Percentiles rank a stretch among this genome's conserved stretches.
Evolutionary conservation across 2,113 vertebrate species (phyloP).

Genomic region (Sinosuthora webbiana): DNA sequence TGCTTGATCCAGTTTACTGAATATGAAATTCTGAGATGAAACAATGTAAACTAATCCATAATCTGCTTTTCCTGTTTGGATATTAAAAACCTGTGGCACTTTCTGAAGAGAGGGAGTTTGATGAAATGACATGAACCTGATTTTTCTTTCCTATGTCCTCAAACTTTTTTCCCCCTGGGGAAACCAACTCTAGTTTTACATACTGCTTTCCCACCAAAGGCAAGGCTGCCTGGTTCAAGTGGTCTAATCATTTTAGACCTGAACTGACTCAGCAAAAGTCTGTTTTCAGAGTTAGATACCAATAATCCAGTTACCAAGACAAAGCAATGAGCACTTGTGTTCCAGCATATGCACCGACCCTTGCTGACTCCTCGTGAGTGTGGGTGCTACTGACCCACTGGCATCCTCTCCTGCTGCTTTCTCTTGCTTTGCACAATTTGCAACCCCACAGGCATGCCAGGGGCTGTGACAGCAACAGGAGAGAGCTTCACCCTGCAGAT

Average conservation of each 20-base stretch:
- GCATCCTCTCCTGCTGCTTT: background rate
- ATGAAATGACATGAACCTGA: background rate
- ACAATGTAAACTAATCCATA: background rate
- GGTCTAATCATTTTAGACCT: background rate
- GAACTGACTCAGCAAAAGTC: background rate
- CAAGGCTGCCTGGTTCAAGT: background rate
- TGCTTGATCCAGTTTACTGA: background rate
- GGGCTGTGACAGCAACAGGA: background rate
- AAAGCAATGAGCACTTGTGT: background rate
- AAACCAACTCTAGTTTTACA: background rate
- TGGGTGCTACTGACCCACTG: too few species aligned
- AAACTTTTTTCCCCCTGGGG: background rate
- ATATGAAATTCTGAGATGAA: background rate
- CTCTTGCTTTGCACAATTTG: background rate
- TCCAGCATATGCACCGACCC: background rate
- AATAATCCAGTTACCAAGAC: background rate
- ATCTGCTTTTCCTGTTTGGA: background rate
- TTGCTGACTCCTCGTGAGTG: rapidly evolving
- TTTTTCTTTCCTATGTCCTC: background rate
- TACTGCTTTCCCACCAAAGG: background rate
- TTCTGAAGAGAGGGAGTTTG: background rate
- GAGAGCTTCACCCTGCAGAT: background rate
- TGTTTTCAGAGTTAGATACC: background rate
- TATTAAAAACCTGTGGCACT: background rate
- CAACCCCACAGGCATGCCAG: background rate